Evolutionary conservation across 2,888 invertebrate species (phyloP), one percentile per base, ranked within the genome.

Genomic region (Eurytoma adleriae): DNA sequence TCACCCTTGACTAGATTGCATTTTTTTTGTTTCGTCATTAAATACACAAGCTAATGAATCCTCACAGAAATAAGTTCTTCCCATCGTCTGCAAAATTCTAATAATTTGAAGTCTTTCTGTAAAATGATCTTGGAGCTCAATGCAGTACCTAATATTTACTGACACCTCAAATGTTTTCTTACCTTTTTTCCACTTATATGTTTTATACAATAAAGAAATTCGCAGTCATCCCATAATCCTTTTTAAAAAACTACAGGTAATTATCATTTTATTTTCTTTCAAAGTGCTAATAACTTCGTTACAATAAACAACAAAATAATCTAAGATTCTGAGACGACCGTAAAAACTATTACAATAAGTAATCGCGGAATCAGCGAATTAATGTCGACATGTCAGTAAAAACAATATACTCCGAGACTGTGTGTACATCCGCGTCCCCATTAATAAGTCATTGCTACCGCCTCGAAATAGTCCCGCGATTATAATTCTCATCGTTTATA

Each of bases 1-100:
- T 85, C 83, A 68, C 56, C 68, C 85, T 87, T 90, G 90, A 90
- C 90, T 90, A 90, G 90, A 90, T 90, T 90, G 90, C 88, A 86
- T 88, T 87, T 87, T 89, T 54, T n/a, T 62, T 16, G 27, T 71
- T 54, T 74, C 13, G 68, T 68, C 40, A 40, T 40, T 40, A 40
- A 40, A 40, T 40, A 40, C 40, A 40, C 40, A 40, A 40, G 40
- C 40, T 20, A n/a, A 62, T 73, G 61, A 54, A 52, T 67, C 30
- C 27, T 69, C 48, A 24, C 12, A 54, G 40, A 56, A 77, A 70
- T 64, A 48, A 30, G 14, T 30, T 70, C 27, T 68, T 30, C 52
- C 10, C 20, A 24, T 50, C 20, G 30, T 18, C 59, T 30, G 83
- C 80, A 83, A 83, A 68, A 80, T 82, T 82, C 72, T 59, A 7